A percentile compares a stretch with the other conserved stretches of the same genome.
Evolutionary conservation across 2,888 invertebrate species (phyloP).

Genomic region (Oasisia sp.): DNA sequence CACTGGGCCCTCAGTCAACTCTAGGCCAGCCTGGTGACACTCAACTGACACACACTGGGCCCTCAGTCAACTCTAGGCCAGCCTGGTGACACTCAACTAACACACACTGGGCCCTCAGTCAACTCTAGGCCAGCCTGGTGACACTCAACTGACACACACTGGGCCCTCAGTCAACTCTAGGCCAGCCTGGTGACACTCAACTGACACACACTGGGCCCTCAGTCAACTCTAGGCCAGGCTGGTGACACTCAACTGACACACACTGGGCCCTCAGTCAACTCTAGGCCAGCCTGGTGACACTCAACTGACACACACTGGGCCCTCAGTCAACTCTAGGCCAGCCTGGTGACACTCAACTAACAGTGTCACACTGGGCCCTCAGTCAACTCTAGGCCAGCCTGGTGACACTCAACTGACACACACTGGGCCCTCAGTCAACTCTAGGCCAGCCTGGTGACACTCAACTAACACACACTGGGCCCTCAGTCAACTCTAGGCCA

Average conservation of each 20-base stretch:
- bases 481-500: not conserved
- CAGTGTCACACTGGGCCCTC: not conserved
- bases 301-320: not conserved
- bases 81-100: not conserved
- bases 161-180: not conserved
- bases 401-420: not conserved
- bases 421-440: not conserved
- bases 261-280: not conserved
- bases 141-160: not conserved
- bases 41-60: not conserved
- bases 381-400: not conserved
- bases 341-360: not conserved
- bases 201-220: not conserved
- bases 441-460: not conserved
- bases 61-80: not conserved
- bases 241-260: not conserved
- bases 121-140: not conserved
- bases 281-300: not conserved
- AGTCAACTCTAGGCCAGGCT: not conserved
- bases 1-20: not conserved
- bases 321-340: not conserved
- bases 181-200: not conserved
- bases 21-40: not conserved
- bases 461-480: not conserved
- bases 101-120: not conserved